These are phyloP conservation scores for Halcyon senegalensis DNA, from an alignment of 2,113 vertebrate species.

Conservation along the genomic window DNA sequence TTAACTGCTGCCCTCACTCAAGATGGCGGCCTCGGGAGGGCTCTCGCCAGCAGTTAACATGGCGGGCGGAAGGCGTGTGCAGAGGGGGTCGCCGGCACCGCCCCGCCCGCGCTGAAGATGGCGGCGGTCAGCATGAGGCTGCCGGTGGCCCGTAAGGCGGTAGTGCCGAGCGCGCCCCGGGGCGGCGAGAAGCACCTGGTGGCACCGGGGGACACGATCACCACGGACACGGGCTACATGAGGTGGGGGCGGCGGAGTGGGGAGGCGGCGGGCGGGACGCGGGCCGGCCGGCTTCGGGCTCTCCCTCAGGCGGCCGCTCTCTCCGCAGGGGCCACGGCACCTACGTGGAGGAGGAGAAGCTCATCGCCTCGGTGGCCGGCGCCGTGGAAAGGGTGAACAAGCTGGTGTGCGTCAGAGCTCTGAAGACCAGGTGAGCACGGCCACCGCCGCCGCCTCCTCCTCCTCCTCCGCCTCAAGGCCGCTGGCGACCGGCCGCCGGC, in stretches of 20 bases:
- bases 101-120: conserved; percentile 75
- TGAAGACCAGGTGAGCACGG: conserved; percentile 84
- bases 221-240: conserved; percentile 94
- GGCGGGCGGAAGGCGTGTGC: neutral
- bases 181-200: conserved; percentile 83
- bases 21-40: neutral
- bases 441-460: neutral
- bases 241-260: conserved; percentile 72
- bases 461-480: fast-evolving
- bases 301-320: neutral
- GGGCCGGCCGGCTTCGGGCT: neutral
- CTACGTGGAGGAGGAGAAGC: conserved; percentile 93
- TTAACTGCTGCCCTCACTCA: neutral
- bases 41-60: neutral
- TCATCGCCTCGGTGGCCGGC: conserved; percentile 94
- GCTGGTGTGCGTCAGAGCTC: conserved; percentile 90
- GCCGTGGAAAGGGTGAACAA: conserved; percentile 95
- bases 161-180: conserved; percentile 10
- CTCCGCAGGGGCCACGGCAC: conserved; percentile 91
- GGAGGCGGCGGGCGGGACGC: fast-evolving
- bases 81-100: fast-evolving
- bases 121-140: conserved; percentile 86
- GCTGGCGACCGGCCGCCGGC: neutral
- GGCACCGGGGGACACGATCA: conserved; percentile 93
- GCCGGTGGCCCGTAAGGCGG: conserved; percentile 69